These are phyloP conservation scores for Melinopterus prodromus DNA, from an alignment of 2,888 invertebrate genomes.

Conservation along the genomic window DNA sequence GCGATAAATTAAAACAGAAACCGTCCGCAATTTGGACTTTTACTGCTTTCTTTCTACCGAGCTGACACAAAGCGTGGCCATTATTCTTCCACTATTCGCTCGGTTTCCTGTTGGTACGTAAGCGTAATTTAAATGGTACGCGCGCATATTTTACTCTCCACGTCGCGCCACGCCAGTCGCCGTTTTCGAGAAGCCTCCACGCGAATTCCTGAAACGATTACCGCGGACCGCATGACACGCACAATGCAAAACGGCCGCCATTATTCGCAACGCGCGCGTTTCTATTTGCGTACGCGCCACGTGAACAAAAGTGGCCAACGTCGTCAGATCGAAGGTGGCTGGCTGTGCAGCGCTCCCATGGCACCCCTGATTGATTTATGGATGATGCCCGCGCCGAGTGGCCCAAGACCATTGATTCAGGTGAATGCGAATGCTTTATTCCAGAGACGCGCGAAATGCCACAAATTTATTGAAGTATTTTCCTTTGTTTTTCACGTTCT, in stretches of 20 bases:
- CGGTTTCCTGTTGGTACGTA: not conserved
- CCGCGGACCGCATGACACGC: constrained; percentile 4
- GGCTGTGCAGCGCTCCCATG: not conserved
- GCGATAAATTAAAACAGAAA: not conserved
- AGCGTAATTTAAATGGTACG: not conserved
- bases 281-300: not conserved
- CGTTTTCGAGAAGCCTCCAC: not conserved
- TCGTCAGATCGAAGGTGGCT: constrained; percentile 4
- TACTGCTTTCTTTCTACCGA: not conserved
- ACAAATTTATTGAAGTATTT: not conserved
- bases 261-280: not conserved
- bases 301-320: not conserved
- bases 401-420: constrained; percentile 4
- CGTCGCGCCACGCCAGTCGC: not conserved
- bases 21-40: not conserved
- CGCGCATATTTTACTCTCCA: not conserved
- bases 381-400: not conserved
- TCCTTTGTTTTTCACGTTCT: not conserved
- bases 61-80: constrained; percentile 4
- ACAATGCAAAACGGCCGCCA: constrained; percentile 4
- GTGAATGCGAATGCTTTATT: not conserved
- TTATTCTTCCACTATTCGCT: not conserved
- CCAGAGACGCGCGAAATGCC: not conserved
- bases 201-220: not conserved
- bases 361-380: constrained; percentile 4